A percentile compares a stretch with the other conserved stretches of the same genome.
Conservation (phyloP, 2,888 invertebrate genomes). For the Eubasilissa splendida region DNA sequence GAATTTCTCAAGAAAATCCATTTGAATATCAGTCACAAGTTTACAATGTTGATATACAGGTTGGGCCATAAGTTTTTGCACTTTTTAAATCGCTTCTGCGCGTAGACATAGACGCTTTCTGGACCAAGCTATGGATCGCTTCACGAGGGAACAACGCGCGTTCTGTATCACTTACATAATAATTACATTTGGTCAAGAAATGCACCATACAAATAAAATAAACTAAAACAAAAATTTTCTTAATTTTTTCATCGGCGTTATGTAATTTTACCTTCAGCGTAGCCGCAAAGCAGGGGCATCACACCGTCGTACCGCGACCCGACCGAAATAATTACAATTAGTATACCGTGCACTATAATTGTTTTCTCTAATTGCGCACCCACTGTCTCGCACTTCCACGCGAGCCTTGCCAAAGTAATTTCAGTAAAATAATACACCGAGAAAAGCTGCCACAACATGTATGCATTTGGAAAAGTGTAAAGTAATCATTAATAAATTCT, state of each 20-base stretch:
- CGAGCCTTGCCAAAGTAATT: conserved; percentile 34
- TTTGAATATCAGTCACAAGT: no score
- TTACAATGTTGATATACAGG: no score
- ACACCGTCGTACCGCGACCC: conserved; percentile 31
- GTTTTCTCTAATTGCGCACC: conserved; percentile 54
- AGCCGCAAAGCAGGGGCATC: conserved; percentile 36
- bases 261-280: conserved; percentile 2
- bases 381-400: conserved; percentile 44
- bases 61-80: no score
- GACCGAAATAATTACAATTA: conserved; percentile 56
- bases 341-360: conserved; percentile 47
- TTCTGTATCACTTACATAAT: no score
- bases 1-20: no score
- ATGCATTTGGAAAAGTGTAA: neutral
- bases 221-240: neutral
- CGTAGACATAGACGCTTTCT: no score
- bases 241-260: neutral
- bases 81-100: no score
- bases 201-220: neutral
- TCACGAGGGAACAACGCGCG: no score
- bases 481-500: no score
- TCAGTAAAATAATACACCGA: conserved; percentile 39
- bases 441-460: conserved; percentile 7
- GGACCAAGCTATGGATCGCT: no score
- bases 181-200: no score